These are phyloP conservation scores for Drosophila punjabiensis DNA, from an alignment of 1,140 invertebrate genomes.

Conservation along the genomic window DNA sequence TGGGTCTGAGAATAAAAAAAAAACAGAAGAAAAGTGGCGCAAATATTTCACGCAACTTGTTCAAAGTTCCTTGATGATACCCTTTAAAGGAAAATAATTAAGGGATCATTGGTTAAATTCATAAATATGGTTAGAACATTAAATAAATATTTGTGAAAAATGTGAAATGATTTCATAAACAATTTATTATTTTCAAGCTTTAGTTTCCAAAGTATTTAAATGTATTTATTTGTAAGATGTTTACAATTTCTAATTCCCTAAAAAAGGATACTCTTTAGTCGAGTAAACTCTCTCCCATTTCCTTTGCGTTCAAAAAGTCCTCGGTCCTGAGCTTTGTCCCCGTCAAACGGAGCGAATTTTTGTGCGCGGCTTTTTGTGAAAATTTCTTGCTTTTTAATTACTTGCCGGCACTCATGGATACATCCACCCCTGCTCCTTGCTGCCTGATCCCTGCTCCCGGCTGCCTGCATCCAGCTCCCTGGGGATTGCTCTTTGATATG, in stretches of 20 bases:
- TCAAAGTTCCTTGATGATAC: constrained; percentile 40
- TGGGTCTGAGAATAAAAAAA: constrained; percentile 5
- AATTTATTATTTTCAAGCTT: not conserved
- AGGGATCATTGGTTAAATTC: not conserved
- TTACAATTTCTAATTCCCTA: not conserved
- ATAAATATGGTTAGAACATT: not conserved
- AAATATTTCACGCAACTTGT: constrained; percentile 71
- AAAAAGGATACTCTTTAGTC: not conserved
- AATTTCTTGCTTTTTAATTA: constrained; percentile 80
- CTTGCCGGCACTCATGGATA: constrained; percentile 66
- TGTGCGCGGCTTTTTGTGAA: constrained; percentile 67
- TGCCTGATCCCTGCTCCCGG: constrained; percentile 42
- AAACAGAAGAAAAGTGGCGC: constrained; percentile 58
- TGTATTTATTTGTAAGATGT: not conserved
- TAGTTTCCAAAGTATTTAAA: too few species aligned
- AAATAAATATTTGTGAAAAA: not conserved
- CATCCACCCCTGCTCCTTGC: constrained; percentile 25
- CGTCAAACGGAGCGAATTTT: constrained; percentile 61
- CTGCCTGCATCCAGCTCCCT: constrained; percentile 1
- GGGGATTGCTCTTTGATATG: constrained; percentile 67
- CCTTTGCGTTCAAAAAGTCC: constrained; percentile 27
- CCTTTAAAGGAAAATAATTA: not conserved
- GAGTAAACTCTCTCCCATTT: not conserved
- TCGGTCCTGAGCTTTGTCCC: constrained; percentile 53
- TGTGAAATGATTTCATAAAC: not conserved